These are phyloP conservation scores for Gymnogyps californianus DNA, from an alignment of 2,113 vertebrate genomes.

Conservation along the genomic window DNA sequence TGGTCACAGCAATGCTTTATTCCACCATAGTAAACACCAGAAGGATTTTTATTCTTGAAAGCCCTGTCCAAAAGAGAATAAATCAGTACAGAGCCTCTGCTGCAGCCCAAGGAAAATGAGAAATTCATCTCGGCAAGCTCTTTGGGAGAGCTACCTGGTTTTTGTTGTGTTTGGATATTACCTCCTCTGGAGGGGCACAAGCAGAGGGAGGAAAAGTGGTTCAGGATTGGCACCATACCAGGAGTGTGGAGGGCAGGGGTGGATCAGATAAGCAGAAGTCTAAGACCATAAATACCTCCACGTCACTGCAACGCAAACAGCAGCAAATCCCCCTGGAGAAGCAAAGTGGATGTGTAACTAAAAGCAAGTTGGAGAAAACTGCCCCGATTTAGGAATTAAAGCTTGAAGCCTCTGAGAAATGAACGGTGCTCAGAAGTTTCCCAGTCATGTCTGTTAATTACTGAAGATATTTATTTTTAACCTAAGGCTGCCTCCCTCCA, in stretches of 20 bases:
- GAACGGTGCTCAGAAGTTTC: neutral
- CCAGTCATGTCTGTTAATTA: neutral
- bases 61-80: neutral
- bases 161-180: neutral
- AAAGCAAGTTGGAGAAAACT: neutral
- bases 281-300: constrained; percentile 28
- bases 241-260: neutral
- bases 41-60: constrained; percentile 1
- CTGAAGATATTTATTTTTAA: neutral
- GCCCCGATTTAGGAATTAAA: neutral
- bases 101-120: neutral
- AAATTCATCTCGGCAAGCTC: neutral
- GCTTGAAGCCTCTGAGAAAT: neutral
- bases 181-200: neutral
- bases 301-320: neutral
- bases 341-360: neutral
- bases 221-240: neutral
- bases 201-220: neutral
- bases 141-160: neutral
- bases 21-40: neutral
- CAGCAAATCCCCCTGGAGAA: neutral
- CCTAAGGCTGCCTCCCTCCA: neutral
- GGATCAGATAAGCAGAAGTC: constrained; percentile 36
- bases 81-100: neutral
- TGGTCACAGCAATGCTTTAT: neutral